Conservation (phyloP, 2,888 invertebrate species). For the Phlogophora meticulosa region DNA sequence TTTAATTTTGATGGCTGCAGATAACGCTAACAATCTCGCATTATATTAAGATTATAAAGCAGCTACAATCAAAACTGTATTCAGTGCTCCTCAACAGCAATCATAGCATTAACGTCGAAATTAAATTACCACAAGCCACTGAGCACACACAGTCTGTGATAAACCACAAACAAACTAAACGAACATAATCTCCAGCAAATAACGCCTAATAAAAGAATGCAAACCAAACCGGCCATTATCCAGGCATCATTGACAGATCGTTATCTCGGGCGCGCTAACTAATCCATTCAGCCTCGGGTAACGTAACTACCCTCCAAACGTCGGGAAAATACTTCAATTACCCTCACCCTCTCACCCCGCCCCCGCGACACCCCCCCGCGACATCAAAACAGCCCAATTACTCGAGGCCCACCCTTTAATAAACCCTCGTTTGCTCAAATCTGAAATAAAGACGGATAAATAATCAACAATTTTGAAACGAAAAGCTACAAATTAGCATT, state of each 20-base stretch:
- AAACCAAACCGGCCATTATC: constrained; percentile 66
- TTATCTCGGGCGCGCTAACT: constrained; percentile 84
- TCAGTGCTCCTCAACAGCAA: constrained; percentile 17
- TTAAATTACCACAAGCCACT: constrained; percentile 35
- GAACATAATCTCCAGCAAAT: constrained; percentile 61
- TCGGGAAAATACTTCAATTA: constrained; percentile 88
- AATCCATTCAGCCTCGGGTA: constrained; percentile 83
- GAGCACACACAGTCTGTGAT: constrained; percentile 50
- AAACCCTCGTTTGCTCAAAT: constrained; percentile 85
- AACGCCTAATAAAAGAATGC: constrained; percentile 61
- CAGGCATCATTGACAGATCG: constrained; percentile 79
- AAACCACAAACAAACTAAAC: constrained; percentile 60
- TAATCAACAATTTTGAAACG: constrained; percentile 84
- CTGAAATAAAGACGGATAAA: constrained; percentile 85
- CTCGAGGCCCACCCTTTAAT: constrained; percentile 84
- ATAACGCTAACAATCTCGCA: not conserved
- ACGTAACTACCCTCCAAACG: constrained; percentile 83
- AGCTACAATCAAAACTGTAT: constrained; percentile 9
- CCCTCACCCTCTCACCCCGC: constrained; percentile 66
- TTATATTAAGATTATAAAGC: not conserved
- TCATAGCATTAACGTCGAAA: constrained; percentile 30
- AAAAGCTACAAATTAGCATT: constrained; percentile 88
- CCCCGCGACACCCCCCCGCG: constrained; percentile 59
- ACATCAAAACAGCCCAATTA: constrained; percentile 90
- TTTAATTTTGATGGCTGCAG: not conserved